These are phyloP conservation scores for Ophonus ardosiacus DNA, from an alignment of 2,888 invertebrate species.

Conservation along the genomic window DNA sequence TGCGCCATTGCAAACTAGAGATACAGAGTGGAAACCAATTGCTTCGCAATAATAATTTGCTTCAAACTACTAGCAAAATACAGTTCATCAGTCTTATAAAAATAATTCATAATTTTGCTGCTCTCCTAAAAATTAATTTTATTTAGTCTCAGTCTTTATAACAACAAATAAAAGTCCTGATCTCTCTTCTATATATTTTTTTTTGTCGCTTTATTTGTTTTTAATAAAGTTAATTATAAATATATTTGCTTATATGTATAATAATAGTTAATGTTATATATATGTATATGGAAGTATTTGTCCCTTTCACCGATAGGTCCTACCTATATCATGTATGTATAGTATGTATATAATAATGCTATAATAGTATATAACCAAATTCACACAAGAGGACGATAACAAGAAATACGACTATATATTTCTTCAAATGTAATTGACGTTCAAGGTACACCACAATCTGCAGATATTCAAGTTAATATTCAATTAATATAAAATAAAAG, in stretches of 20 bases:
- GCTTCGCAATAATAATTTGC: conserved; percentile 14
- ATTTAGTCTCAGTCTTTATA: conserved; percentile 72
- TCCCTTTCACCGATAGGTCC: conserved; percentile 68
- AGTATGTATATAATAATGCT: conserved; percentile 19
- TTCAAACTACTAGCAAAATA: conserved; percentile 46
- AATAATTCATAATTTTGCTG: conserved; percentile 59
- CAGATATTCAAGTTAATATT: too few species aligned
- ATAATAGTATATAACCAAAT: neutral
- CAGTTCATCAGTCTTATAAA: conserved; percentile 55
- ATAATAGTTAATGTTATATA: conserved; percentile 64
- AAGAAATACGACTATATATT: neutral
- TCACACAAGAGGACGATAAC: neutral
- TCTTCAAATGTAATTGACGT: neutral
- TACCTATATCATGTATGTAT: conserved; percentile 42
- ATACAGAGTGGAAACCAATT: conserved; percentile 63
- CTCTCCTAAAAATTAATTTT: conserved; percentile 14
- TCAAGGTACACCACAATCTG: too few species aligned
- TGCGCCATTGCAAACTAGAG: conserved; percentile 74
- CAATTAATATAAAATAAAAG: too few species aligned
- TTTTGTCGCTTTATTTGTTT: conserved; percentile 67
- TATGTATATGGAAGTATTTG: conserved; percentile 68
- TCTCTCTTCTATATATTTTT: conserved; percentile 74
- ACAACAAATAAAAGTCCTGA: conserved; percentile 70
- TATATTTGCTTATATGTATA: conserved; percentile 59
- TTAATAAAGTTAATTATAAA: conserved; percentile 63